phyloP scores from a whole-genome alignment of 1,140 invertebrate genomes.

The Drosophila asahinai region DNA sequence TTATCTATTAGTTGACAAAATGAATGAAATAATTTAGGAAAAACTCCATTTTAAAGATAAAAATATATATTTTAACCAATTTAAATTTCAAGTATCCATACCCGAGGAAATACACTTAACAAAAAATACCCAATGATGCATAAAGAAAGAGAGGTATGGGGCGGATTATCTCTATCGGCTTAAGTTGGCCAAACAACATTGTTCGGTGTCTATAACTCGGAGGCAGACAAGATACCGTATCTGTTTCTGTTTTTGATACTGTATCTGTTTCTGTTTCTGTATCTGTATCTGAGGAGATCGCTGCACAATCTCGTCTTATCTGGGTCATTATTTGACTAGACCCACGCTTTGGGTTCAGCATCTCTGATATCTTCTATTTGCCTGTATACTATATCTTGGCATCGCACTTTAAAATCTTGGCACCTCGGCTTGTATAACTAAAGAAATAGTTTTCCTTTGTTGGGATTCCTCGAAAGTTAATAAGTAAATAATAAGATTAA shows the following conservation, averaged over 20 bases:
- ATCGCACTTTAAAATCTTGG: constrained; percentile 19
- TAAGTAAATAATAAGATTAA: too few species aligned
- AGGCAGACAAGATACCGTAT: constrained; percentile 18
- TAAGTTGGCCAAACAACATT: constrained; percentile 33
- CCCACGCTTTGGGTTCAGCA: constrained; percentile 35
- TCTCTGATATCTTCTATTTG: constrained; percentile 33
- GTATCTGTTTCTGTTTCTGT: constrained; percentile 11
- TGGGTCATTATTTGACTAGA: constrained; percentile 61
- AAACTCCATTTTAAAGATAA: too few species aligned
- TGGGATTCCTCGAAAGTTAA: too few species aligned
- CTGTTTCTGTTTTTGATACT: constrained; percentile 34
- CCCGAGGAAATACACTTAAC: background rate
- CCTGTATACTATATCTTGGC: background rate
- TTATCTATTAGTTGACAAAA: too few species aligned
- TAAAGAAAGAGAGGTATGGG: background rate
- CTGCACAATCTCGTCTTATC: constrained; percentile 69
- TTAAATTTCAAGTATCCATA: too few species aligned
- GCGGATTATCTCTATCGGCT: constrained; percentile 18
- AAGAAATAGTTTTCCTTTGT: background rate
- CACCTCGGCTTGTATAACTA: constrained; percentile 22
- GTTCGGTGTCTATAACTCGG: constrained; percentile 17
- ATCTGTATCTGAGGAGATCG: constrained; percentile 10
- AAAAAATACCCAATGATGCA: constrained; percentile 15
- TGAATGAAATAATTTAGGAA: background rate
- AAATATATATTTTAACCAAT: too few species aligned